Conservation (phyloP, 2,113 vertebrate genomes). For the Pterocles orientalis region DNA sequence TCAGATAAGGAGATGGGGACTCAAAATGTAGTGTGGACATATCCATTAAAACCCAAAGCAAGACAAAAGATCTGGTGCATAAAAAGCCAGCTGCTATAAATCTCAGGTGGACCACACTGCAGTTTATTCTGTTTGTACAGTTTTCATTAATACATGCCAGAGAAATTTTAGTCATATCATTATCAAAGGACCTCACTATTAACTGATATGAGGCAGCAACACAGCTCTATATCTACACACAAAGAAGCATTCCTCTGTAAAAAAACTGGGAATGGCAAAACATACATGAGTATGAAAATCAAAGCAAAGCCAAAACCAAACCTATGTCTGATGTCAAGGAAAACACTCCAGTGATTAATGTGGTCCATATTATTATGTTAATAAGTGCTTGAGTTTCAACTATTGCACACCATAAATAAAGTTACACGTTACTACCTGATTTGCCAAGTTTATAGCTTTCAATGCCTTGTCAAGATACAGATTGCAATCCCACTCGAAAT, state of each 20-base stretch:
- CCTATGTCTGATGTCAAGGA: not conserved
- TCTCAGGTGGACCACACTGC: not conserved
- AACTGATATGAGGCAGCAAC: not conserved
- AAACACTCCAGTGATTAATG: not conserved
- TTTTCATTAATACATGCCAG: not conserved
- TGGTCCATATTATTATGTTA: not conserved
- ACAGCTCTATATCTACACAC: not conserved
- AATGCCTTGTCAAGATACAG: conserved; percentile 84
- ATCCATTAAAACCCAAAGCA: not conserved
- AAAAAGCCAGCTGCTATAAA: not conserved
- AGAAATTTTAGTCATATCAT: not conserved
- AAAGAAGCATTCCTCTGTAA: not conserved
- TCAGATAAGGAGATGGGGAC: not conserved
- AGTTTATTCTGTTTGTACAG: not conserved
- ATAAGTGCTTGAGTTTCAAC: not conserved
- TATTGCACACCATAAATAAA: not conserved
- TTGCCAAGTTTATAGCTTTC: conserved; percentile 82
- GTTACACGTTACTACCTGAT: conserved; percentile 77
- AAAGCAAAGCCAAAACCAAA: not conserved
- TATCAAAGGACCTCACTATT: not conserved
- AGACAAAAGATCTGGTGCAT: not conserved
- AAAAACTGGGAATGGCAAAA: not conserved
- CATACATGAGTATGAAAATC: not conserved
- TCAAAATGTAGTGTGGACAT: not conserved
- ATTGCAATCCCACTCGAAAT: conserved; percentile 84